A percentile compares a stretch with the other conserved stretches of the same genome.
phyloP scores from a whole-genome alignment of 2,113 vertebrate genomes.

The Alethe diademata region DNA sequence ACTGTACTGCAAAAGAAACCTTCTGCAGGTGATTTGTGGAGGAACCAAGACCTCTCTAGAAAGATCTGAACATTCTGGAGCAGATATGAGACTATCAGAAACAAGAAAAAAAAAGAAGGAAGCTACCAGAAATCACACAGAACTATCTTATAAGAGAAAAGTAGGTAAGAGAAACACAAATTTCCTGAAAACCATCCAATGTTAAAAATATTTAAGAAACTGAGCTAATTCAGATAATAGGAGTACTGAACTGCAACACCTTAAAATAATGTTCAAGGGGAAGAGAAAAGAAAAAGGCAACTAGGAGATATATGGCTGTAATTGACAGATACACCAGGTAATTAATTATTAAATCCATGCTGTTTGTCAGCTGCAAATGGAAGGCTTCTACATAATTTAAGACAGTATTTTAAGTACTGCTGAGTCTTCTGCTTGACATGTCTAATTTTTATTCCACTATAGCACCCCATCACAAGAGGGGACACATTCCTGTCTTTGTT shows the following conservation, averaged over 20 bases:
- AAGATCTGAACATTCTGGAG: neutral
- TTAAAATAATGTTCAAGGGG: neutral
- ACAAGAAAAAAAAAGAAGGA: neutral
- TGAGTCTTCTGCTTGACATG: neutral
- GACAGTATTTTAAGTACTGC: neutral
- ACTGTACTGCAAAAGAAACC: neutral
- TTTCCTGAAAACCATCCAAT: neutral
- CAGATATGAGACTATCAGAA: neutral
- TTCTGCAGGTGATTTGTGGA: neutral
- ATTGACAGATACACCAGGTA: neutral
- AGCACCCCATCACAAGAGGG: neutral
- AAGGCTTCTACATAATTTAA: slow-evolving; percentile 46
- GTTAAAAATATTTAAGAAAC: neutral
- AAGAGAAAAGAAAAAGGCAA: neutral
- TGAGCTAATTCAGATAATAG: neutral
- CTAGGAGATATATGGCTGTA: neutral
- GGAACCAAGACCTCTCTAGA: neutral
- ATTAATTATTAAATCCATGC: slow-evolving; percentile 56
- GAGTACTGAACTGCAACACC: neutral
- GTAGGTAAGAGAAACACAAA: neutral
- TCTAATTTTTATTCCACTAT: neutral
- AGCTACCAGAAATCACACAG: neutral
- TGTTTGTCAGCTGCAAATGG: slow-evolving; percentile 33
- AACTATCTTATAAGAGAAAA: neutral
- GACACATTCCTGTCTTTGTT: neutral